Conservation (phyloP, 92 coral and sea anemone genomes). For the Phymanthus crucifer region DNA sequence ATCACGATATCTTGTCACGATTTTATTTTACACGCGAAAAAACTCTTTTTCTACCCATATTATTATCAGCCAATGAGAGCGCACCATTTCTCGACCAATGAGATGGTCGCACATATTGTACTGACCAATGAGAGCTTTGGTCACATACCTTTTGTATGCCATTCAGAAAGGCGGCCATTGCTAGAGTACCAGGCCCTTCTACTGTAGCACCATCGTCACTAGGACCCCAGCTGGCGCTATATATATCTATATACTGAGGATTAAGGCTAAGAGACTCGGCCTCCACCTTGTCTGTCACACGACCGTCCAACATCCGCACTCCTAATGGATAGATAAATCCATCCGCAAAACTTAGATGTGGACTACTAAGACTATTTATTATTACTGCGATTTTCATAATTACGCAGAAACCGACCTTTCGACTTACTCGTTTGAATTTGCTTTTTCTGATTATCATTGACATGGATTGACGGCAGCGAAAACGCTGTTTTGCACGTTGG, state of each 20-base stretch:
- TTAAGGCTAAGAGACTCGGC: constrained; percentile 96
- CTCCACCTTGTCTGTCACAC: constrained; percentile 97
- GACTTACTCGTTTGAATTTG: no score
- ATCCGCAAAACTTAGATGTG: no score
- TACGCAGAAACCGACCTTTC: no score
- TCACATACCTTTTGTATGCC: constrained; percentile 82
- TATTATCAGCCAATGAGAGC: not conserved
- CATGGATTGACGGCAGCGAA: no score
- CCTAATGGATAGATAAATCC: constrained; percentile 64
- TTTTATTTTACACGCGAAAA: no score
- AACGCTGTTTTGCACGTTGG: no score
- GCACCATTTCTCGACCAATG: no score
- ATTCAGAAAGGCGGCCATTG: constrained; percentile 90
- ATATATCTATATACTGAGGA: constrained; percentile 95
- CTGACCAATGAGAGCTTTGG: not conserved
- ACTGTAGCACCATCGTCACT: constrained; percentile 98
- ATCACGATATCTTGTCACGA: no score
- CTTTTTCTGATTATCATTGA: no score
- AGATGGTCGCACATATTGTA: not conserved
- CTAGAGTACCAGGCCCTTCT: constrained; percentile 97
- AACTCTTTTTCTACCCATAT: not conserved
- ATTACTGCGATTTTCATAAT: no score
- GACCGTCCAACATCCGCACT: constrained; percentile 99
- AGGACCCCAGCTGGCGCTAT: constrained; percentile 99
- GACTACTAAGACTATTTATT: no score